Base-by-base conservation (phyloP, 2,797 vertebrate species). In the Thalassophryne amazonica region DNA sequence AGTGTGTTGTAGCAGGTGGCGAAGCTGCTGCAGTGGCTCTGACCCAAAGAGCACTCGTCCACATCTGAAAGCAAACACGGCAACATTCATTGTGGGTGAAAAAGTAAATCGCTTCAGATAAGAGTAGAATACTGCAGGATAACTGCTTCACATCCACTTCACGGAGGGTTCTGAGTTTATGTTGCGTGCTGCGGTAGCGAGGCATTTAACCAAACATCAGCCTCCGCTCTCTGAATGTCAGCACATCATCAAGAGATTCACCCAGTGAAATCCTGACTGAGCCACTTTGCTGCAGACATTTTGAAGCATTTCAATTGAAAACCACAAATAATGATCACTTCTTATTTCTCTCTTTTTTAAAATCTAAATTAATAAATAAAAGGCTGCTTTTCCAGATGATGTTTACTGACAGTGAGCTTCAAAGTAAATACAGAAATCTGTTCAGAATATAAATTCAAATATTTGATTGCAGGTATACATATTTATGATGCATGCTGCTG, bases 1-100 rank as follows among this genome's bases (percentile, higher is more conserved):
- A 87, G 93, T n/a, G 91, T 87, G 71, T 99, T 99, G 91, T 93
- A 94, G 84, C 97, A 99, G 52, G 78, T 88, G 37, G 96, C 92
- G 39, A 89, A 92, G 49, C 72, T 64, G 64, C 92, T 88, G 76
- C 97, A 99, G 12, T 90, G 92, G 79, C 93, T 88, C 59, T 89
- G 92, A 21, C 92, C 92, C 7, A 88, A 87, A 42, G 90, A 83
- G 62, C 97, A 99, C 78, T 99, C 97, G 34, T 99, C 93, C 71
- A 97, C 84, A 60, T 99, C 97, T 99, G 89, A 59, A 89, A 83
- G 29, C 58, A 71, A 68, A 64, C 53, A 67, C 16, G 50, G 53
- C 52, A 65, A 37, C 38, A 50, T 51, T 74, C 33, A 73, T 6
- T 17, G 35, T 1, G 9, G 32, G 46, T 4, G 23, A 27, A 15